phyloP scores from a whole-genome alignment of 2,113 vertebrate genomes.

The Pterocles gutturalis region DNA sequence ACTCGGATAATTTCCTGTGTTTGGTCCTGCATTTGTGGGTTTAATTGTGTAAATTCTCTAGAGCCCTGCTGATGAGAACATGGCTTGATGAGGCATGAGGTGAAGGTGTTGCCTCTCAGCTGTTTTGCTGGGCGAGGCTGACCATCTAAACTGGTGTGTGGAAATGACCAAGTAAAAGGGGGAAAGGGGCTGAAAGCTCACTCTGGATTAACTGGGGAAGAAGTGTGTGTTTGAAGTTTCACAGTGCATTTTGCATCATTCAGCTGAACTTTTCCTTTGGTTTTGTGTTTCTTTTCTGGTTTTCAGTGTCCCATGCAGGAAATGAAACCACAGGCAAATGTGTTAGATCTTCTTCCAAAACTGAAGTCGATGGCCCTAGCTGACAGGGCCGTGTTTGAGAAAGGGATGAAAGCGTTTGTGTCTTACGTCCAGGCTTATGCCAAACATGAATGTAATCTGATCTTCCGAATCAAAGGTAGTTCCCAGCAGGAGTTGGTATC shows the following conservation, averaged over 20 bases:
- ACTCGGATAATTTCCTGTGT: neutral
- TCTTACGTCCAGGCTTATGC: constrained; percentile 91
- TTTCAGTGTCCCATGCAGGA: constrained; percentile 90
- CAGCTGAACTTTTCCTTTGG: neutral
- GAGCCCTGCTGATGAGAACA: neutral
- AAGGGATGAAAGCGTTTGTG: constrained; percentile 92
- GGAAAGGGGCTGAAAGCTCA: neutral
- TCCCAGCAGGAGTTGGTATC: neutral
- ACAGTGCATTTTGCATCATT: neutral
- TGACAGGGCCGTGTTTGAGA: constrained; percentile 92
- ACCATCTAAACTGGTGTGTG: rapidly evolving
- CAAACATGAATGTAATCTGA: constrained; percentile 94
- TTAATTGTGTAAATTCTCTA: neutral
- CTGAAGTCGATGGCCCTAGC: constrained; percentile 83
- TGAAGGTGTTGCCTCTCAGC: neutral
- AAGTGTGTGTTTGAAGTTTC: neutral
- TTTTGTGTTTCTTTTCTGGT: neutral
- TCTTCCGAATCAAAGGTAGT: constrained; percentile 94
- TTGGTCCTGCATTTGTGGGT: neutral
- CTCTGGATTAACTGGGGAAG: neutral
- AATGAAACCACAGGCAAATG: constrained; percentile 75
- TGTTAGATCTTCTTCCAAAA: constrained; percentile 87
- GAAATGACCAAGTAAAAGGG: neutral
- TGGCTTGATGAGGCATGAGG: neutral
- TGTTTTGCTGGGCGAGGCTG: neutral